Base-by-base conservation (phyloP, 2,888 invertebrate species). In the Neelides folsomi region DNA sequence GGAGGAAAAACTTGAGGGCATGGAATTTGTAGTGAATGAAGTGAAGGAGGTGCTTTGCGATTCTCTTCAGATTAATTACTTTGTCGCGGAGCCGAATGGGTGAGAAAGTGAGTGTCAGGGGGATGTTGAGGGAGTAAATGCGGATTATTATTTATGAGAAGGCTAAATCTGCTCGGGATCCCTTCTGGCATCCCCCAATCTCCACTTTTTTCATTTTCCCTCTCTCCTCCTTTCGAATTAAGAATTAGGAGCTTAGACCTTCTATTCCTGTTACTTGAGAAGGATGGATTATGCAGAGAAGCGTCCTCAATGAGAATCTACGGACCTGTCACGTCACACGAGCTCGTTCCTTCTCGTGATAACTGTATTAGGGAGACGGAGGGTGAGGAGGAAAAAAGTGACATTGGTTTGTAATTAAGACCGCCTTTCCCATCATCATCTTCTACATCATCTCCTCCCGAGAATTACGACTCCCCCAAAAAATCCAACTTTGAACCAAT, bases 391-490 rank as follows among this genome's bases (percentile, higher is more conserved):
- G 51, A 47, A 55, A 57, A 55, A 55, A 55, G 50, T 55, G 53
- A 58, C 58, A 58, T 55, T 55, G 58, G 58, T 57, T 57, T 58
- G 55, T 58, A 58, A 58, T 58, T 58, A 58, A 58, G 58, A 55
- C 55, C 50, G 51, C 55, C 58, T 47, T 55, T 55, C 40, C 49
- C 49, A 55, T 52, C 46, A 49, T 48, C 48, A 43, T 52, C 45
- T 42, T 49, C 48, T 45, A 35, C 45, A 47, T 52, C 51, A 45
- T 55, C 49, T 46, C 36, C 45, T 45, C 16, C 19, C 18, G 18
- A 42, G n/a, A 18, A 12, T 12, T 27, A 27, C 27, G 27, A 27
- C 27, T 27, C 27, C 27, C 27, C 27, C 27, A 27, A 27, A 27
- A 27, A 27, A 27, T 27, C 27, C 7, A 27, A 27, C 27, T 27